These are phyloP conservation scores for Pteronotus mesoamericanus DNA, from an alignment of 2,797 vertebrate genomes.

Conservation along the genomic window DNA sequence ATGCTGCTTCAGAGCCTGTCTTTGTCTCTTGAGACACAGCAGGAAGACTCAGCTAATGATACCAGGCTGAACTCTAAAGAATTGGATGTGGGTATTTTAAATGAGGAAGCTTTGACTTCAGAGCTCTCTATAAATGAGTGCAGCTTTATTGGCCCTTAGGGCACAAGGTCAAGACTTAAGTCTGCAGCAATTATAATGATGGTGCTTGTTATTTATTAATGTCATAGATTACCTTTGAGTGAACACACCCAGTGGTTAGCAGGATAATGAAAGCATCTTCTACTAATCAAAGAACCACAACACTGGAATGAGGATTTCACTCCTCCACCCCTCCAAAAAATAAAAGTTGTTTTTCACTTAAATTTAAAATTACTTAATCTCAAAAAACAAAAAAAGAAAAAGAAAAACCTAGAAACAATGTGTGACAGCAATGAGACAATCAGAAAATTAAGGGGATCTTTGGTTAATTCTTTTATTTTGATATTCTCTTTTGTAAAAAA, in stretches of 20 bases:
- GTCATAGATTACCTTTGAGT: background rate
- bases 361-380: constrained; percentile 5
- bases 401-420: background rate
- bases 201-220: background rate
- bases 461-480: background rate
- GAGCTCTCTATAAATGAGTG: background rate
- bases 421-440: background rate
- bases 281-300: background rate
- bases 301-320: background rate
- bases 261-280: background rate
- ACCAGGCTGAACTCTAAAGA: background rate
- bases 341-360: background rate
- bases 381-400: background rate
- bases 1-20: background rate
- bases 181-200: background rate
- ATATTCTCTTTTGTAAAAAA: background rate
- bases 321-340: too few species aligned
- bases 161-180: background rate
- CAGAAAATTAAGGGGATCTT: background rate
- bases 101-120: background rate
- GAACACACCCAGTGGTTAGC: background rate
- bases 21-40: background rate
- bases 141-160: background rate
- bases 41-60: background rate
- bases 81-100: background rate